Conservation (phyloP, 92 coral and sea anemone genomes). For the Porites evermanni region DNA sequence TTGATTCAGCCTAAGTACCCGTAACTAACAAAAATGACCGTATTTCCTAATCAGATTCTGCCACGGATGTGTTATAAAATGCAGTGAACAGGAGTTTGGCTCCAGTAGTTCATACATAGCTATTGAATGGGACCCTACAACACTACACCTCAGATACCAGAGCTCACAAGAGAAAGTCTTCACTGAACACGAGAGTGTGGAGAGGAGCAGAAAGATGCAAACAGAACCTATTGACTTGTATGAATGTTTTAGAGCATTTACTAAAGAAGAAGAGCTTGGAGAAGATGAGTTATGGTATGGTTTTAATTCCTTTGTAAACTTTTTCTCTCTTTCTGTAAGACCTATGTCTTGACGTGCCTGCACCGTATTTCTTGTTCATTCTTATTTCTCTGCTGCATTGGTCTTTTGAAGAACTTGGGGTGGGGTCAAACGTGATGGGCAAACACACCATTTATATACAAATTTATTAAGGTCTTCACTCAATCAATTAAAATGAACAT, state of each 20-base stretch:
- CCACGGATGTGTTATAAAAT: constrained; percentile 85
- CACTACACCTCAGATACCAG: constrained; percentile 98
- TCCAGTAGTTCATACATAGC: constrained; percentile 89
- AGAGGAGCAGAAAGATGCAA: constrained; percentile 91
- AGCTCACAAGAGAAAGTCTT: constrained; percentile 91
- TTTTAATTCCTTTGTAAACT: too few relatives aligned
- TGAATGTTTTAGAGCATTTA: constrained; percentile 94
- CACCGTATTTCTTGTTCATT: too few relatives aligned
- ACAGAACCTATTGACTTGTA: constrained; percentile 98
- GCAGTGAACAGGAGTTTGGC: constrained; percentile 88
- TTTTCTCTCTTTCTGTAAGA: too few relatives aligned
- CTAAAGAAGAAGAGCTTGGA: constrained; percentile 97
- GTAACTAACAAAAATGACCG: too few relatives aligned
- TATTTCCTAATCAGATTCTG: constrained; percentile 71
- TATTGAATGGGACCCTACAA: constrained; percentile 98
- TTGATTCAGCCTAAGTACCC: too few relatives aligned
- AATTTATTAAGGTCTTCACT: too few relatives aligned
- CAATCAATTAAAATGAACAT: too few relatives aligned
- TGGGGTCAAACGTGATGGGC: too few relatives aligned
- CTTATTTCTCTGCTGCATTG: too few relatives aligned
- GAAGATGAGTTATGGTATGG: constrained; percentile 95
- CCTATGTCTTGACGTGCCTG: too few relatives aligned
- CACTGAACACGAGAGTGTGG: constrained; percentile 92
- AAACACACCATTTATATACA: too few relatives aligned
- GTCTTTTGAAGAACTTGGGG: too few relatives aligned